These are phyloP conservation scores for Adelges cooleyi DNA, from an alignment of 1,140 invertebrate species.

Conservation along the genomic window DNA sequence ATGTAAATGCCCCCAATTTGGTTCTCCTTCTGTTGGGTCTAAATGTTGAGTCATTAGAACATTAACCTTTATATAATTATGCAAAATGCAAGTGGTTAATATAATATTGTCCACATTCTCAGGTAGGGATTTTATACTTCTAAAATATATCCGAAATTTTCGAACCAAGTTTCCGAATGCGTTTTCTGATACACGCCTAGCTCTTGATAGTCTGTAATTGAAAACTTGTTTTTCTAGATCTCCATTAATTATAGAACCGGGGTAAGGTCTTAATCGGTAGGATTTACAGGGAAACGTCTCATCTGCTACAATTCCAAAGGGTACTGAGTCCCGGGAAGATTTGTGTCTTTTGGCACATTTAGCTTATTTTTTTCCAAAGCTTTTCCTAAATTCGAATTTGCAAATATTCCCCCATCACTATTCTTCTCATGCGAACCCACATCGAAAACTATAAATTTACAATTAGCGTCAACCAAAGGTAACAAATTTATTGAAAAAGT, in stretches of 20 bases:
- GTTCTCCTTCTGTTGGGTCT: background rate
- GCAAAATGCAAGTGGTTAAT: slow-evolving; percentile 5
- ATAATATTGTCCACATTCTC: slow-evolving; percentile 6
- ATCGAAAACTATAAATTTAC: slow-evolving; percentile 34
- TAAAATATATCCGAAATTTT: slow-evolving; percentile 32
- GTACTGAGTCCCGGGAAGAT: slow-evolving; percentile 30
- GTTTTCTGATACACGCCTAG: slow-evolving; percentile 36
- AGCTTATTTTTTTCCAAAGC: slow-evolving; percentile 28
- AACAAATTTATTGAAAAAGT: slow-evolving; percentile 39
- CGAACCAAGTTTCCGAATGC: slow-evolving; percentile 36
- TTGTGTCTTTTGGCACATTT: slow-evolving; percentile 23
- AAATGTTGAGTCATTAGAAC: background rate
- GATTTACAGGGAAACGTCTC: slow-evolving; percentile 37
- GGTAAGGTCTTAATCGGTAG: slow-evolving; percentile 38
- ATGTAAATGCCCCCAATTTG: background rate
- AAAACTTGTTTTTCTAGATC: slow-evolving; percentile 35
- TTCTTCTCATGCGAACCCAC: slow-evolving; percentile 35
- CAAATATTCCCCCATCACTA: slow-evolving; percentile 36
- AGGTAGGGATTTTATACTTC: slow-evolving; percentile 4
- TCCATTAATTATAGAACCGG: slow-evolving; percentile 29
- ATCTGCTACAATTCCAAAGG: slow-evolving; percentile 37
- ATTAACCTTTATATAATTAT: slow-evolving; percentile 17
- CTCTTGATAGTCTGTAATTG: slow-evolving; percentile 35
- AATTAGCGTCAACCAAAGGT: slow-evolving; percentile 36
- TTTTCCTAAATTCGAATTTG: slow-evolving; percentile 30